Conservation (phyloP, 2,888 invertebrate species). For the Sialis lutaria region DNA sequence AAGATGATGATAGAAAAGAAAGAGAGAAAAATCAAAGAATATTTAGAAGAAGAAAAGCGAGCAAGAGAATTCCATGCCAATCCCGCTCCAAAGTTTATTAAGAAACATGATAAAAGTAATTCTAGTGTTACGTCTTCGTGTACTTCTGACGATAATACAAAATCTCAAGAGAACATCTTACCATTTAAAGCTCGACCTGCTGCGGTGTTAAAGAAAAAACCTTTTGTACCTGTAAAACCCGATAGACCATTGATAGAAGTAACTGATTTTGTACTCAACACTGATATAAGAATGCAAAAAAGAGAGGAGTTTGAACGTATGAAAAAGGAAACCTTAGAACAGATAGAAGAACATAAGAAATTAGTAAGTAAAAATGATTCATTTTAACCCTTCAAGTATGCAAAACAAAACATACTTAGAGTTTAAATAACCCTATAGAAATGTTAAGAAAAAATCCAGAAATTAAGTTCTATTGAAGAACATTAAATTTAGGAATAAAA, state of each 20-base stretch:
- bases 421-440: too few relatives aligned
- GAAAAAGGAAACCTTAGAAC: constrained; percentile 35
- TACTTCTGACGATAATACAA: neutral
- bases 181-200: constrained; percentile 45
- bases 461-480: too few relatives aligned
- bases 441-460: too few relatives aligned
- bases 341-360: constrained; percentile 17
- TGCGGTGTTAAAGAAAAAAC: constrained; percentile 40
- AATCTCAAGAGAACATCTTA: constrained; percentile 7
- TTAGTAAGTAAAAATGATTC: constrained; percentile 1
- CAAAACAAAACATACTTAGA: too few relatives aligned
- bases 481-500: too few relatives aligned
- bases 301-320: constrained; percentile 39
- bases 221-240: constrained; percentile 41
- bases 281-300: constrained; percentile 42
- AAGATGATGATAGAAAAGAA: constrained; percentile 34
- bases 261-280: constrained; percentile 40
- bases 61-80: constrained; percentile 51
- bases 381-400: too few relatives aligned
- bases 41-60: constrained; percentile 39
- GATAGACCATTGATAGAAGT: constrained; percentile 26
- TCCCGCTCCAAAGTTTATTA: constrained; percentile 33
- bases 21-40: constrained; percentile 40
- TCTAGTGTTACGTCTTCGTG: neutral
- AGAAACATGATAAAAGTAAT: neutral